Conservation (phyloP, 2,797 vertebrate genomes). For the Staurois parvus region DNA sequence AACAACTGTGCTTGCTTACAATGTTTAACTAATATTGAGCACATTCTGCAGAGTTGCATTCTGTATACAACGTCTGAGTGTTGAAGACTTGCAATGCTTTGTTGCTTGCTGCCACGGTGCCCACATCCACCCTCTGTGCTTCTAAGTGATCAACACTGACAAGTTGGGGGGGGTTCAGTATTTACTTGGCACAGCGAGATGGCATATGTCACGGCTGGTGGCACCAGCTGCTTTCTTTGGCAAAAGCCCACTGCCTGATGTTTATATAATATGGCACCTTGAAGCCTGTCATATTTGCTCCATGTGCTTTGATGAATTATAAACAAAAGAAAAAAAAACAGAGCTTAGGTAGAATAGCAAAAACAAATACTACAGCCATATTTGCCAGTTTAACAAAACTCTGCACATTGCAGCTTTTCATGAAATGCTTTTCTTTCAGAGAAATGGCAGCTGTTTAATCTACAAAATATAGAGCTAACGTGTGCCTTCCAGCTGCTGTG, state of each 20-base stretch:
- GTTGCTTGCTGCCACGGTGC: constrained; percentile 42
- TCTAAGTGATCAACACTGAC: constrained; percentile 46
- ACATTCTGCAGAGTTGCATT: too few species aligned
- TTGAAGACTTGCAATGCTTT: neutral
- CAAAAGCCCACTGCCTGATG: constrained; percentile 40
- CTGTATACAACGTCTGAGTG: neutral
- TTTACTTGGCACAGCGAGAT: constrained; percentile 41
- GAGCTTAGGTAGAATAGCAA: constrained; percentile 19
- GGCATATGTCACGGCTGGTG: constrained; percentile 51
- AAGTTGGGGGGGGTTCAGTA: constrained; percentile 34
- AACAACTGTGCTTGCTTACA: too few species aligned
- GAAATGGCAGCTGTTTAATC: neutral
- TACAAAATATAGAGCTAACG: neutral
- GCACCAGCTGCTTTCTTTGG: constrained; percentile 50
- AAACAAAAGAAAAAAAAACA: constrained; percentile 7
- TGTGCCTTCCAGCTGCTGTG: too few species aligned
- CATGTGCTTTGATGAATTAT: constrained; percentile 45
- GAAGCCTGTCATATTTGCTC: constrained; percentile 43
- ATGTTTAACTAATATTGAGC: too few species aligned
- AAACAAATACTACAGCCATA: neutral
- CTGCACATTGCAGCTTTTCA: neutral
- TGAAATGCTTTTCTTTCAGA: neutral
- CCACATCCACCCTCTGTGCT: constrained; percentile 46
- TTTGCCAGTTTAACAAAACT: constrained; percentile 18
- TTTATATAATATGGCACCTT: constrained; percentile 50